Conservation (phyloP, 2,888 invertebrate species). For the Melanargia galathea region DNA sequence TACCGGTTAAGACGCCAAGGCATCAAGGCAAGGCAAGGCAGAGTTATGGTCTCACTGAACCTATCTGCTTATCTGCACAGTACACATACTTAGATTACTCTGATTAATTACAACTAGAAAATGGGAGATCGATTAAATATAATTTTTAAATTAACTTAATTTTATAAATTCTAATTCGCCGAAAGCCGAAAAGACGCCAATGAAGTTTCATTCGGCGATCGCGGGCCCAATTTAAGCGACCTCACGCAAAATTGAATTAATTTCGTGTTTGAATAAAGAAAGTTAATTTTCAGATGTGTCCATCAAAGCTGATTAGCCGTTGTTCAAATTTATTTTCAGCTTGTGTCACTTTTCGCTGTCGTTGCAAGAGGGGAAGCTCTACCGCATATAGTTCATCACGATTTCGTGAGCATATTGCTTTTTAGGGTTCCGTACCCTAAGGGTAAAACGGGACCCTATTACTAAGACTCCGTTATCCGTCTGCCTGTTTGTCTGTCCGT, state of each 20-base stretch:
- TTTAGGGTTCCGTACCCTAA: too few relatives aligned
- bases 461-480: too few relatives aligned
- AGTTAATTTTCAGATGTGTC: constrained; percentile 47
- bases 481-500: too few relatives aligned
- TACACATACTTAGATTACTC: too few relatives aligned
- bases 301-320: constrained; percentile 55
- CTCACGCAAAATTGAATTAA: constrained; percentile 39
- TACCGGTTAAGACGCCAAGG: too few relatives aligned
- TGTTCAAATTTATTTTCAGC: constrained; percentile 46
- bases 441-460: too few relatives aligned
- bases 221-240: constrained; percentile 32
- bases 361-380: neutral
- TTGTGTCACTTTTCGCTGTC: constrained; percentile 36
- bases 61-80: too few relatives aligned
- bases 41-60: too few relatives aligned
- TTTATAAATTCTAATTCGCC: constrained; percentile 27
- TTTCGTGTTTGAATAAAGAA: constrained; percentile 51
- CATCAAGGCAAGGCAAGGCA: too few relatives aligned
- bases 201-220: constrained; percentile 30
- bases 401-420: too few relatives aligned
- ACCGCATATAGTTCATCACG: too few relatives aligned
- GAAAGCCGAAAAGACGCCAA: constrained; percentile 28
- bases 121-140: constrained; percentile 1
- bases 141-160: constrained; percentile 10
- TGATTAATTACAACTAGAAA: neutral